Evolutionary conservation across 2,888 invertebrate species (phyloP), one percentile per base, ranked within the genome.

Genomic region (Prosapia bicincta): DNA sequence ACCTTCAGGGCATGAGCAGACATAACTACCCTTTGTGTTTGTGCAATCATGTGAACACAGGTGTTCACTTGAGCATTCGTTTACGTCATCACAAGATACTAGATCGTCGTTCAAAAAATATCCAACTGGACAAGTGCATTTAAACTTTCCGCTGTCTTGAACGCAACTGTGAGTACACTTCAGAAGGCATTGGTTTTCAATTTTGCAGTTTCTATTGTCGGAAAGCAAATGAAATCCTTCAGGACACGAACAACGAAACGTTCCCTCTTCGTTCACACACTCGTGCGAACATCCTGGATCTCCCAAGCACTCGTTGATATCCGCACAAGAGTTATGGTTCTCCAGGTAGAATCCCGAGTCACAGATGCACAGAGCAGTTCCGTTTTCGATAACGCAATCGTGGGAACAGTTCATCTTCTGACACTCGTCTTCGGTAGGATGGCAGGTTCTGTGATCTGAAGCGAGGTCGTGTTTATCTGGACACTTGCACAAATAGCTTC

Each of bases 301-400:
- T 77, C 91, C 89, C 77, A 86, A 86, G 82, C 96, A 95, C 84
- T 96, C 95, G 85, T 96, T 92, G 74, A 95, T 90, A 84, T 95
- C 95, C 94, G 84, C 0, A 82, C 93, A 93, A 76, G 87, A 89
- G 80, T 90, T 90, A 66, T 90, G 84, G 0, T 89, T 86, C 0
- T 90, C 89, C 1, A 94, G 86, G 2, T 89, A 87, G 85, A 92
- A 95, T 0, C 95, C 95, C 0, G 90, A 86, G 79, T 89, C 88
- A 81, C 95, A 94, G 72, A 91, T 89, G n/a, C 74, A 74, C 0
- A 28, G 25, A 15, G 74, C 74, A 23, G 54, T 24, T 15, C 30
- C 74, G 15, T 74, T 30, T 26, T 65, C 65, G 13, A 74, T 90
- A 79, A 87, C 85, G 82, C 91, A 91, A 69, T 84, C 84, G 78